Evolutionary conservation across 1,140 invertebrate genomes (phyloP).

Genomic region (Caenorhabditis inopinata): DNA sequence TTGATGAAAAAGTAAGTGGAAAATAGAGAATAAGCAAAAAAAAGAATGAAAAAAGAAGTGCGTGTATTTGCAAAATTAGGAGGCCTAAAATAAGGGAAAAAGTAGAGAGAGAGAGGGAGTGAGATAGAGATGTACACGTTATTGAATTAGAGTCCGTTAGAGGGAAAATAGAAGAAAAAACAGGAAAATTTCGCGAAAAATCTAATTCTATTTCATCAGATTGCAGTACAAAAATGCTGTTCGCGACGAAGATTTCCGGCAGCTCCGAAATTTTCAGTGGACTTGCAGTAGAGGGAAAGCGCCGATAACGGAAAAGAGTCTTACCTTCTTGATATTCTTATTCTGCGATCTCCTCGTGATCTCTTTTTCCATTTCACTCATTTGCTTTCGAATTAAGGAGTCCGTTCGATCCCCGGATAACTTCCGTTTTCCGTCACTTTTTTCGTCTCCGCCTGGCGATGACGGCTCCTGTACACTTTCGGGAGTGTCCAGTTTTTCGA

Average conservation of each 20-base stretch:
- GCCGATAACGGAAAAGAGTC: background rate
- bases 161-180: too few relatives aligned
- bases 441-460: conserved; percentile 35
- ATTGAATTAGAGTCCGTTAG: too few relatives aligned
- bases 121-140: conserved; percentile 48
- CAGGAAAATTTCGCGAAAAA: background rate
- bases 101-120: background rate
- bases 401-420: conserved; percentile 36
- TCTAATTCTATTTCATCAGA: too few relatives aligned
- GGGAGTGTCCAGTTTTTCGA: background rate
- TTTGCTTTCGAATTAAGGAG: conserved; percentile 62
- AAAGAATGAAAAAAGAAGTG: background rate
- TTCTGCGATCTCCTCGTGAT: conserved; percentile 62
- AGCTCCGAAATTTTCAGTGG: too few relatives aligned
- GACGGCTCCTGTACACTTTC: conserved; percentile 1
- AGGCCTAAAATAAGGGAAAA: too few relatives aligned
- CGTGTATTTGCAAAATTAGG: background rate
- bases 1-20: background rate
- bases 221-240: too few relatives aligned
- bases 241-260: too few relatives aligned
- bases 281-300: too few relatives aligned
- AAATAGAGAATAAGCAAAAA: background rate
- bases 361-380: conserved; percentile 64
- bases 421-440: conserved; percentile 3
- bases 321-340: conserved; percentile 64